A percentile compares a stretch with the other conserved stretches of the same genome.
These are phyloP conservation scores for Gobius niger DNA, from an alignment of 2,113 vertebrate genomes.

Conservation along the genomic window DNA sequence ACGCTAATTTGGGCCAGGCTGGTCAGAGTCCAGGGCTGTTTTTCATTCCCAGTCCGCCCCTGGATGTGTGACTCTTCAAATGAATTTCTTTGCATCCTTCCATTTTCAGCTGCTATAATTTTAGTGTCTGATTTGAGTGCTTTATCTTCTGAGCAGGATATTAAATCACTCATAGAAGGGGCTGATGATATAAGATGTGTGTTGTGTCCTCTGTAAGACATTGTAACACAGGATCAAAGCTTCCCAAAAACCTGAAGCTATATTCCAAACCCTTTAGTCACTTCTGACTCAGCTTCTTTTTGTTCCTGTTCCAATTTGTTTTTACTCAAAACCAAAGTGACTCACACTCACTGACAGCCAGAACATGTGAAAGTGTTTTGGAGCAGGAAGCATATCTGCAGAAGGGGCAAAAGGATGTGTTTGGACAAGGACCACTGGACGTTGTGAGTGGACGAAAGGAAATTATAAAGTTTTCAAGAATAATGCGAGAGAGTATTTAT, in stretches of 20 bases:
- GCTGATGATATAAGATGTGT: too few relatives aligned
- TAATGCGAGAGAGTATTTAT: not conserved
- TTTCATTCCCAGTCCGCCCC: too few relatives aligned
- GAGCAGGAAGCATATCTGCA: constrained; percentile 57
- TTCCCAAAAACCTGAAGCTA: constrained; percentile 52
- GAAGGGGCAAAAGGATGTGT: constrained; percentile 38
- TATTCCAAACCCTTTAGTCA: constrained; percentile 74
- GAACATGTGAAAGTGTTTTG: constrained; percentile 64
- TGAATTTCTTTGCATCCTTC: too few relatives aligned
- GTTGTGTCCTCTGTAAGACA: constrained; percentile 8
- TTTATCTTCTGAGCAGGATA: too few relatives aligned
- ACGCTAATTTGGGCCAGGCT: too few relatives aligned
- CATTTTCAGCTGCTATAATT: too few relatives aligned
- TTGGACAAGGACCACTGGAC: constrained; percentile 19
- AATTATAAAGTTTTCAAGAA: constrained; percentile 12
- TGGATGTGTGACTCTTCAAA: too few relatives aligned
- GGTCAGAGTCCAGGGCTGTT: too few relatives aligned
- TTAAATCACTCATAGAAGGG: too few relatives aligned
- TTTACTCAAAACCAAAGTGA: constrained; percentile 59
- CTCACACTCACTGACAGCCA: constrained; percentile 52
- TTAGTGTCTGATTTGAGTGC: too few relatives aligned
- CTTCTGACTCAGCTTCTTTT: constrained; percentile 66
- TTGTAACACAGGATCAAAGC: constrained; percentile 38
- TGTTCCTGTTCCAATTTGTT: constrained; percentile 50
- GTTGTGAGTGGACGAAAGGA: constrained; percentile 47